Evolutionary conservation across 2,888 invertebrate genomes (phyloP).

Genomic region (Dynastes grantii): DNA sequence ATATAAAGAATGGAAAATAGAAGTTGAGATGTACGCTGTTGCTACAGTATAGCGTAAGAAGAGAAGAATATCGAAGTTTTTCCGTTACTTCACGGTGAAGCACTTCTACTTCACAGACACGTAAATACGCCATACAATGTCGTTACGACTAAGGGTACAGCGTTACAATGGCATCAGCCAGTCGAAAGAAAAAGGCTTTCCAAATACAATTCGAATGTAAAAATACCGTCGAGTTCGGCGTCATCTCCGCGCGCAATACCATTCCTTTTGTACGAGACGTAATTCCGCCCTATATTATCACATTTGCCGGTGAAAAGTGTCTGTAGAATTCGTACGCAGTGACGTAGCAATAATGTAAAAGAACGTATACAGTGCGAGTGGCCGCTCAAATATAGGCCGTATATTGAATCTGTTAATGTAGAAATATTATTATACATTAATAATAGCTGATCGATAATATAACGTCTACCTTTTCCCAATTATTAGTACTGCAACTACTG

Average conservation of each 20-base stretch:
- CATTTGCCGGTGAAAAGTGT: not conserved
- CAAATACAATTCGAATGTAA: constrained; percentile 10
- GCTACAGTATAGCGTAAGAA: not conserved
- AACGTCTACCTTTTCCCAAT: too few relatives aligned
- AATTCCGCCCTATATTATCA: not conserved
- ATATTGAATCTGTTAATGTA: too few relatives aligned
- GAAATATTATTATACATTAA: too few relatives aligned
- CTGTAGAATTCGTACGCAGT: too few relatives aligned
- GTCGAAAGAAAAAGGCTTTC: not conserved
- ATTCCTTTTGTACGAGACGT: not conserved
- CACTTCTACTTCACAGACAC: constrained; percentile 12
- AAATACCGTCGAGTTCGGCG: not conserved
- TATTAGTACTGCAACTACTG: too few relatives aligned
- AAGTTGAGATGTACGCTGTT: not conserved
- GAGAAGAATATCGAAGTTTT: not conserved
- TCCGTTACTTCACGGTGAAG: not conserved
- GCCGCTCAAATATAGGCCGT: too few relatives aligned
- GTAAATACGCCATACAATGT: constrained; percentile 12
- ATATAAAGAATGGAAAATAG: not conserved
- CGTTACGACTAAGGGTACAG: not conserved
- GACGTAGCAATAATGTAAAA: too few relatives aligned
- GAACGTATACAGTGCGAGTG: too few relatives aligned
- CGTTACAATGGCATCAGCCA: not conserved
- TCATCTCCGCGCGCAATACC: not conserved
- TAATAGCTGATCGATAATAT: too few relatives aligned